Conservation (phyloP, 2,888 invertebrate species). For the Phortica okadai region DNA sequence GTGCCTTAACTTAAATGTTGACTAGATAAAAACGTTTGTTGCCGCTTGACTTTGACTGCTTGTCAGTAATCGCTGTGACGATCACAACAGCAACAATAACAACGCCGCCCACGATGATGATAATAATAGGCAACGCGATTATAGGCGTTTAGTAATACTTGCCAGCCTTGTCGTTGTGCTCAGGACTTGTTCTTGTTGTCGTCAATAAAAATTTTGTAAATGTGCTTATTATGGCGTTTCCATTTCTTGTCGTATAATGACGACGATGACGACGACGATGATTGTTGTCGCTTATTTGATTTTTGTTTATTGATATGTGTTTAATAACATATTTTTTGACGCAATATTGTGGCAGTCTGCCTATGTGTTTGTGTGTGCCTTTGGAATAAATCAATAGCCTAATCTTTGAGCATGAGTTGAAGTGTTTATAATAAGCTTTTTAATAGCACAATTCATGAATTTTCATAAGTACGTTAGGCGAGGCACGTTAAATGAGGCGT, state of each 20-base stretch:
- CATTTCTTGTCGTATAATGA: conserved; percentile 31
- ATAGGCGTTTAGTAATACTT: conserved; percentile 43
- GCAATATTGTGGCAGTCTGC: conserved; percentile 56
- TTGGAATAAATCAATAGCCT: not conserved
- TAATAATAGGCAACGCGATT: conserved; percentile 54
- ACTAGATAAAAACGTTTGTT: conserved; percentile 2
- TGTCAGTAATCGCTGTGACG: conserved; percentile 19
- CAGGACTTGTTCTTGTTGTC: conserved; percentile 5
- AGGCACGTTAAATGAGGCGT: not conserved
- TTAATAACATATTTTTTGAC: conserved; percentile 64
- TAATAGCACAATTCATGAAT: not conserved
- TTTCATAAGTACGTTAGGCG: not conserved
- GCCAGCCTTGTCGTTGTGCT: conserved; percentile 17
- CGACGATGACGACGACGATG: conserved; percentile 42
- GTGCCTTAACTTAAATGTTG: not conserved
- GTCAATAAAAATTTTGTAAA: conserved; percentile 56
- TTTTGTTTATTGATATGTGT: conserved; percentile 63
- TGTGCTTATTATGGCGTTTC: conserved; percentile 36
- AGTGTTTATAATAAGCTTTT: conserved; percentile 18
- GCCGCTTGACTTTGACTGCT: conserved; percentile 11
- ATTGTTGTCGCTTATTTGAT: conserved; percentile 68
- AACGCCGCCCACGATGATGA: conserved; percentile 47
- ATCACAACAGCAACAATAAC: not conserved
- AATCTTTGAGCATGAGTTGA: conserved; percentile 9
- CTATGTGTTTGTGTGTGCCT: conserved; percentile 52